Conservation (phyloP, 2,888 invertebrate genomes). For the Phengaris arion region DNA sequence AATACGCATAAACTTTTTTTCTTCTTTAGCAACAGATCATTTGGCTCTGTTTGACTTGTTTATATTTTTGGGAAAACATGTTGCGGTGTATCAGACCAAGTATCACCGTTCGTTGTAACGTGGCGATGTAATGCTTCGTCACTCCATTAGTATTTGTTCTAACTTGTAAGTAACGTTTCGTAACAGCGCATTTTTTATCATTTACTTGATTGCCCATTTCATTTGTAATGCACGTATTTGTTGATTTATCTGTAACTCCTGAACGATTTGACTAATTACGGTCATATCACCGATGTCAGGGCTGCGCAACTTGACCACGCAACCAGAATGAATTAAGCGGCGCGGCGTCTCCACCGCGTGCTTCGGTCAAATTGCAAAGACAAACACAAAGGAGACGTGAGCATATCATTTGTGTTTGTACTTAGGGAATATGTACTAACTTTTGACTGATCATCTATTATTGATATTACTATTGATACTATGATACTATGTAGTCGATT, state of each 20-base stretch:
- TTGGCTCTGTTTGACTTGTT: too few species aligned
- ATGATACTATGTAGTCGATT: too few species aligned
- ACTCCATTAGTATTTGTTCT: background rate
- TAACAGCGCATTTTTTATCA: background rate
- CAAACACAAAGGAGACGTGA: background rate
- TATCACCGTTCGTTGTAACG: background rate
- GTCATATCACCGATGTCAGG: background rate
- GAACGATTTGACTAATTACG: background rate
- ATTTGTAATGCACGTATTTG: background rate
- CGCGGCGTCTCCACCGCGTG: conserved; percentile 8
- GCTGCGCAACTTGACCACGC: background rate
- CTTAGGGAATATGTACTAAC: too few species aligned
- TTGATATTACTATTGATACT: too few species aligned
- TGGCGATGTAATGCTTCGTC: background rate
- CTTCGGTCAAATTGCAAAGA: background rate
- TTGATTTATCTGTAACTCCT: conserved; percentile 5
- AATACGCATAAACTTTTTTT: too few species aligned
- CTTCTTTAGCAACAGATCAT: too few species aligned
- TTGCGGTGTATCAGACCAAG: too few species aligned
- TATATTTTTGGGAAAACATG: background rate
- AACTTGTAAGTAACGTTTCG: background rate
- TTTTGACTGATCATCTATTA: too few species aligned
- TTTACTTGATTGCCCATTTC: background rate
- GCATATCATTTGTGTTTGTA: background rate
- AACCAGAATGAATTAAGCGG: background rate